These are phyloP conservation scores for Gallinago jamesoni DNA, from an alignment of 2,113 vertebrate species.

Conservation along the genomic window DNA sequence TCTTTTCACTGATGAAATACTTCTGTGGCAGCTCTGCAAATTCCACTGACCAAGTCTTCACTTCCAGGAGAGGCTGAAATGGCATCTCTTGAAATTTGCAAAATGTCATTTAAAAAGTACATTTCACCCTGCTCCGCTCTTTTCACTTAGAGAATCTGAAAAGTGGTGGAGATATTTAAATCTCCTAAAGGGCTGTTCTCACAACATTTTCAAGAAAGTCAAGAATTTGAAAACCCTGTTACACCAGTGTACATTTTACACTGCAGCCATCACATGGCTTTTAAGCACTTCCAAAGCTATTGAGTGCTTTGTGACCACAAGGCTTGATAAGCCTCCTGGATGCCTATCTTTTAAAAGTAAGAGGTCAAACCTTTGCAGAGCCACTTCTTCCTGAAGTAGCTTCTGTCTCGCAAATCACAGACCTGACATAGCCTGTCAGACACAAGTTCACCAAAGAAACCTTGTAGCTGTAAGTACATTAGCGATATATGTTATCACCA, in stretches of 20 bases:
- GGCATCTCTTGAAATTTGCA: background rate
- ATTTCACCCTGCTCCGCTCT: background rate
- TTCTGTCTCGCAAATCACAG: background rate
- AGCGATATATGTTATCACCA: background rate
- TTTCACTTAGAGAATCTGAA: background rate
- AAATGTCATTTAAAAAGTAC: background rate
- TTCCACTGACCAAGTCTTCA: background rate
- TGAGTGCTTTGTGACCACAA: background rate
- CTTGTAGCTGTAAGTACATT: background rate
- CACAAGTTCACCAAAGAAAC: background rate
- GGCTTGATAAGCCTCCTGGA: background rate
- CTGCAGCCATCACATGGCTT: background rate
- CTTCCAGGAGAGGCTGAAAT: background rate
- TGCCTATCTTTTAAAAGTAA: background rate
- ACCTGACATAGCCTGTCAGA: background rate
- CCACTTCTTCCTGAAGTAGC: background rate
- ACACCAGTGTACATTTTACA: background rate
- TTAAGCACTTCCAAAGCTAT: background rate
- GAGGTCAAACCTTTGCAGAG: background rate
- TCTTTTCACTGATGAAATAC: background rate
- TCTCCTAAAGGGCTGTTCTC: background rate
- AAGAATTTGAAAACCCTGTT: background rate
- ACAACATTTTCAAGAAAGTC: background rate
- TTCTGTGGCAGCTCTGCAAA: slow-evolving; percentile 14
- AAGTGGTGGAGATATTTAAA: background rate